phyloP scores from a whole-genome alignment of 2,888 invertebrate species.

The Pemphredon lugubris region DNA sequence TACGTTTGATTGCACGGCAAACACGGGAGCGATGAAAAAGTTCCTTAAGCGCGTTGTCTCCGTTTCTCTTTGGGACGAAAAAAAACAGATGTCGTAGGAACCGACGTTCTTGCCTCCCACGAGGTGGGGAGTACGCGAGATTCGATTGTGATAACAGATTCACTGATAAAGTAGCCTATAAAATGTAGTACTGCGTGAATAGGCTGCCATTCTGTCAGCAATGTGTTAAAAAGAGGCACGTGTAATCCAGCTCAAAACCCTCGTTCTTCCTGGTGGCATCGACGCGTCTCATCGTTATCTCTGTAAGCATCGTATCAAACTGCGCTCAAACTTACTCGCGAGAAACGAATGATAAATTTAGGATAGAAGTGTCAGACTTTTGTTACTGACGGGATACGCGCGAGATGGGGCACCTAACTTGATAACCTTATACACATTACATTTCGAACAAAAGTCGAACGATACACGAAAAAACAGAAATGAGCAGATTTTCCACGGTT shows the following conservation, averaged over 20 bases:
- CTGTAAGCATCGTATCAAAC: constrained; percentile 59
- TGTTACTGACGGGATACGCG: too few species aligned
- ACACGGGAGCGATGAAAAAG: too few species aligned
- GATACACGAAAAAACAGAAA: too few species aligned
- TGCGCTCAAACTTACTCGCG: neutral
- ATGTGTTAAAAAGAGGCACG: constrained; percentile 56
- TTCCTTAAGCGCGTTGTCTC: neutral
- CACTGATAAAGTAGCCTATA: constrained; percentile 73
- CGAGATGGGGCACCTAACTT: too few species aligned
- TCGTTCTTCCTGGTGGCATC: constrained; percentile 54
- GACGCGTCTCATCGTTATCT: constrained; percentile 64
- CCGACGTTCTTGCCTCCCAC: neutral
- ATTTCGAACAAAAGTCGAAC: too few species aligned
- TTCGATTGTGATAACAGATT: constrained; percentile 62
- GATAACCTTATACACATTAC: too few species aligned
- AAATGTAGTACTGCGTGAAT: constrained; percentile 63
- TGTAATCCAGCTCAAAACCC: constrained; percentile 29
- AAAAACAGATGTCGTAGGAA: constrained; percentile 22
- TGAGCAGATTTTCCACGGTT: too few species aligned
- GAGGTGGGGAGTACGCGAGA: constrained; percentile 51
- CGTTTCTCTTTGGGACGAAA: constrained; percentile 9
- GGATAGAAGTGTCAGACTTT: too few species aligned
- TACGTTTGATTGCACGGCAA: neutral
- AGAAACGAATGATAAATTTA: constrained; percentile 11
- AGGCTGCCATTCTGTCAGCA: constrained; percentile 51